Evolutionary conservation across 1,140 invertebrate species (phyloP), one percentile per base, ranked within the genome.

Genomic region (Pachyrhynchus sulphureomaculatus): DNA sequence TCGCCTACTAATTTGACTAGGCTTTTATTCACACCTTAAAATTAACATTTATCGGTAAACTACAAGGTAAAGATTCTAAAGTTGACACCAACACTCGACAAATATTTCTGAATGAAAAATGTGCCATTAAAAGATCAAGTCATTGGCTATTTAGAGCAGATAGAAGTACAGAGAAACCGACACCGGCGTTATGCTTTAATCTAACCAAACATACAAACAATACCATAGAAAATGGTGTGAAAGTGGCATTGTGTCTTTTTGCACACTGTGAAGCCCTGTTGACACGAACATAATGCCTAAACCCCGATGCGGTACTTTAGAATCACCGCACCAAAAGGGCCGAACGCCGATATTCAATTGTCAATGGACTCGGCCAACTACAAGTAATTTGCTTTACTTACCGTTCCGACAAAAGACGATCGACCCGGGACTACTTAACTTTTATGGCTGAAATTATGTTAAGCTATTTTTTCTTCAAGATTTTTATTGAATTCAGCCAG

Each of bases 201-300:
- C 66, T 65, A 44, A 57, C 9, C 65, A 68, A 70, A 72, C 59
- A 70, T 53, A 72, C 70, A 72, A 72, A 72, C 70, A 72, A 72
- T 70, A 61, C 64, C 64, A 70, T 42, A 63, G 53, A 65, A 70
- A 67, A 57, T 49, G 57, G 70, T 72, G 70, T 70, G 68, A 72
- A 72, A 72, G 68, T 72, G 70, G 70, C 61, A 72, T 70, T 72
- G 68, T 72, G 64, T 70, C 67, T 68, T 67, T 60, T 67, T 66
- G 66, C 62, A 57, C 57, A 65, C 64, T 70, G 70, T 72, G 70
- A 72, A 70, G 68, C 34, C 61, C 64, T 48, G 65, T 66, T 70
- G 70, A 72, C 68, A 59, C 13, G 12, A 13, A 17, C 24, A 72
- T 68, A 72, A 72, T 67, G 52, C 59, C 21, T 36, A 39, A 62